Evolutionary conservation across 1,140 invertebrate genomes (phyloP).

Genomic region (Cyclargus thomasi): DNA sequence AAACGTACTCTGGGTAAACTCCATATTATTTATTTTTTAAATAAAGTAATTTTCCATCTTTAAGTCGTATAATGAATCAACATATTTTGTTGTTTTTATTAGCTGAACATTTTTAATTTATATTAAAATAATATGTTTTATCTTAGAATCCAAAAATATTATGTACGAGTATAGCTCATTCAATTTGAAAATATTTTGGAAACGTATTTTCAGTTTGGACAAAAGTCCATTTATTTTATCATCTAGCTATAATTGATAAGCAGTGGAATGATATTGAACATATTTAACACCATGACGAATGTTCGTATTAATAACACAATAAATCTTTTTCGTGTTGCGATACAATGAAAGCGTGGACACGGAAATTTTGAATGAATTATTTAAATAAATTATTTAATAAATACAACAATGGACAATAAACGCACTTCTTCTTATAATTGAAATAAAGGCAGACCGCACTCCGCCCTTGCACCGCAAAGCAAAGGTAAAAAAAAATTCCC

Average conservation of each 20-base stretch:
- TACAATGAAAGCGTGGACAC: background rate
- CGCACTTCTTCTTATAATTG: slow-evolving; percentile 43
- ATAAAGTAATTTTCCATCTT: too few relatives aligned
- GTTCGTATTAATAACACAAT: background rate
- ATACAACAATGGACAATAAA: slow-evolving; percentile 7
- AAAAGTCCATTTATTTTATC: too few relatives aligned
- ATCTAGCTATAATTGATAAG: background rate
- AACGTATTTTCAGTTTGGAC: too few relatives aligned
- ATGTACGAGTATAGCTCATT: too few relatives aligned
- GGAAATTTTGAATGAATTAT: background rate
- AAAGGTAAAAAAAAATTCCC: slow-evolving; percentile 43
- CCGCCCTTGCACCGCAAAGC: slow-evolving; percentile 36
- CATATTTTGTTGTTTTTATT: too few relatives aligned
- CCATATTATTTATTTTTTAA: too few relatives aligned
- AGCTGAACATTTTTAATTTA: too few relatives aligned
- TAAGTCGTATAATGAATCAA: too few relatives aligned
- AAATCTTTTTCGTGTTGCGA: background rate
- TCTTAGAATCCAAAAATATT: too few relatives aligned
- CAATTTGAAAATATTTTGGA: too few relatives aligned
- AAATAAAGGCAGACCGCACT: slow-evolving; percentile 46
- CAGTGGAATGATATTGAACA: background rate
- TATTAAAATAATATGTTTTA: too few relatives aligned
- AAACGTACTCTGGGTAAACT: too few relatives aligned
- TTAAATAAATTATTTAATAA: slow-evolving; percentile 6
- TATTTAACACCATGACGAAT: background rate